A percentile compares a stretch with the other conserved stretches of the same genome.
These are phyloP conservation scores for Tetramorium bicarinatum DNA, from an alignment of 2,888 invertebrate genomes.

Conservation along the genomic window DNA sequence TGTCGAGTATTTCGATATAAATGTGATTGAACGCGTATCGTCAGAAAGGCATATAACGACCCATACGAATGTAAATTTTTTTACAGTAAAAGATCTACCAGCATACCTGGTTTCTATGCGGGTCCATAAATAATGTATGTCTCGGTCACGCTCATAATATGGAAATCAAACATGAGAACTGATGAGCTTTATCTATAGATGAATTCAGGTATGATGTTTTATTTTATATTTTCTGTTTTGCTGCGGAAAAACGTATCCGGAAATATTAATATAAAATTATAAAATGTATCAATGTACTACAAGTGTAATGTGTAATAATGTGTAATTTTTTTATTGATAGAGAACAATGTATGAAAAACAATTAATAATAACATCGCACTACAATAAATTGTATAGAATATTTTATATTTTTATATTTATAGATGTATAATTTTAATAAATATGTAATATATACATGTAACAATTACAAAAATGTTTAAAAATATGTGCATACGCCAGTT, in stretches of 20 bases:
- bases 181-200: neutral
- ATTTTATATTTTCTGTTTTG: neutral
- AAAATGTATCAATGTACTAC: neutral
- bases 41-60: slow-evolving; percentile 28
- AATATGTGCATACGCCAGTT: neutral
- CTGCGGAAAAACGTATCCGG: neutral
- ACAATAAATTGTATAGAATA: neutral
- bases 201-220: slow-evolving; percentile 10
- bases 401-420: too few species aligned
- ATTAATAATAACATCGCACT: neutral
- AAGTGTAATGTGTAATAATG: neutral
- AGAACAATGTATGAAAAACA: neutral
- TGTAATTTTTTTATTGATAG: slow-evolving; percentile 2
- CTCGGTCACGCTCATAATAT: slow-evolving; percentile 45
- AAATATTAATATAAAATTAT: slow-evolving; percentile 1
- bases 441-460: neutral
- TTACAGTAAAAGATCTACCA: slow-evolving; percentile 27
- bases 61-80: slow-evolving; percentile 43
- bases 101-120: neutral
- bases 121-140: slow-evolving; percentile 68
- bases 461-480: neutral
- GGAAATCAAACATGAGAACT: slow-evolving; percentile 53
- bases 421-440: slow-evolving; percentile 5
- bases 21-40: neutral
- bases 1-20: neutral